These are phyloP conservation scores for Theonella swinhoei DNA, from an alignment of 37 sponge, comb jelly and placozoan species.

Conservation along the genomic window DNA sequence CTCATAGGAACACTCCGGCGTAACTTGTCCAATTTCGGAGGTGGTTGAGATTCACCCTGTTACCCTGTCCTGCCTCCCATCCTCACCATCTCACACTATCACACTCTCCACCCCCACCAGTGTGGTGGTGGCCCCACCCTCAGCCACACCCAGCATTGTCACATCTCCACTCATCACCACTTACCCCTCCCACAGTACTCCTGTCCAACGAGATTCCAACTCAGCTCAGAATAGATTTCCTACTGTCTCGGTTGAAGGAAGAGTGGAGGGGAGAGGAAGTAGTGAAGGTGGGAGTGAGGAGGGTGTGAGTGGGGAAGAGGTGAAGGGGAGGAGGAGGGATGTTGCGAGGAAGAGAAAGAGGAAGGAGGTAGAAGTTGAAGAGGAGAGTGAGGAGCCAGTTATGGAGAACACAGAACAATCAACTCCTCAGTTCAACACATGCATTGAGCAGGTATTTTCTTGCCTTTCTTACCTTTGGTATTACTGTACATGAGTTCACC, in stretches of 20 bases:
- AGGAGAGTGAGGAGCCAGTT: too few relatives aligned
- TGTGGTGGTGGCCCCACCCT: not conserved
- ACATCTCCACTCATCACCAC: not conserved
- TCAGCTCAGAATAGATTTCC: not conserved
- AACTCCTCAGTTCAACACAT: too few relatives aligned
- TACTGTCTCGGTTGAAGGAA: not conserved
- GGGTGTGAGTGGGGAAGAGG: not conserved
- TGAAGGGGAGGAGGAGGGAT: not conserved
- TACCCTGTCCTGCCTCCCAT: not conserved
- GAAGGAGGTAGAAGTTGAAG: too few relatives aligned
- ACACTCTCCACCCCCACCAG: not conserved
- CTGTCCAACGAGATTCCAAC: not conserved
- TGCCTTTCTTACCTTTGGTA: too few relatives aligned
- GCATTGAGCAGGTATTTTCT: too few relatives aligned
- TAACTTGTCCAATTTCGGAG: not conserved
- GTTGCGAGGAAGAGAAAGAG: not conserved
- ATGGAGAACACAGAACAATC: too few relatives aligned
- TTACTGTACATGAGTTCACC: too few relatives aligned
- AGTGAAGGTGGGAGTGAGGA: not conserved
- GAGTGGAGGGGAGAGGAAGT: not conserved
- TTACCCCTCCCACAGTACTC: not conserved
- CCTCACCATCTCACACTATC: not conserved
- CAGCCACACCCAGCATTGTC: not conserved
- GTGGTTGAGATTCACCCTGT: not conserved
- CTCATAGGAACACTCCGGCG: not conserved